Percentiles rank a stretch among this genome's conserved stretches.
phyloP scores from a whole-genome alignment of 37 sponge, comb jelly and placozoan genomes.

The Mnemiopsis leidyi region DNA sequence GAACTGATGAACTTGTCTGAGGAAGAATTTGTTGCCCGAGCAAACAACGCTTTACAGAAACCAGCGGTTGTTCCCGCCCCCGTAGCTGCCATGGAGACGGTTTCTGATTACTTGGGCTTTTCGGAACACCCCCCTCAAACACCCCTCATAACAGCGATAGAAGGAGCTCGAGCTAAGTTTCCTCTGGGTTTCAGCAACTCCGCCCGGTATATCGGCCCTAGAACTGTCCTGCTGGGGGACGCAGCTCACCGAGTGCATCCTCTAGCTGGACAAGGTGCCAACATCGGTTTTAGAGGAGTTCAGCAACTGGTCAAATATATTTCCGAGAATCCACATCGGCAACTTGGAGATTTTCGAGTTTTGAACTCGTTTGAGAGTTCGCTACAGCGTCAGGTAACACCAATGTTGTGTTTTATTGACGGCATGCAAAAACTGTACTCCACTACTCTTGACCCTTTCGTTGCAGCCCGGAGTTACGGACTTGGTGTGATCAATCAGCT shows the following conservation, averaged over 20 bases:
- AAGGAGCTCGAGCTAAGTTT: slow-evolving; percentile 67
- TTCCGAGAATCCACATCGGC: neutral
- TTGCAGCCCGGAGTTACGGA: slow-evolving; percentile 20
- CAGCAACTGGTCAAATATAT: slow-evolving; percentile 10
- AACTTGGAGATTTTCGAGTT: neutral
- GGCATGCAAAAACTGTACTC: slow-evolving; percentile 13
- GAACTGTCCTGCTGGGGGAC: slow-evolving; percentile 80
- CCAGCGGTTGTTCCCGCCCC: neutral
- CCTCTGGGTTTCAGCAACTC: slow-evolving; percentile 71
- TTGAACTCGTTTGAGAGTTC: slow-evolving; percentile 19
- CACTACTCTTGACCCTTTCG: neutral
- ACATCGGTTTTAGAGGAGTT: slow-evolving; percentile 80
- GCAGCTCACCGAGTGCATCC: slow-evolving; percentile 83
- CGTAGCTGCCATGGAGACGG: slow-evolving; percentile 55
- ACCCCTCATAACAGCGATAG: slow-evolving; percentile 18
- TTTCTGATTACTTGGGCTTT: neutral
- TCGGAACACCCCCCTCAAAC: slow-evolving; percentile 66
- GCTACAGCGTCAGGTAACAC: slow-evolving; percentile 23
- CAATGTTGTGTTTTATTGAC: slow-evolving; percentile 53
- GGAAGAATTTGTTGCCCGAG: slow-evolving; percentile 70
- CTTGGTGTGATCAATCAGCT: slow-evolving; percentile 10
- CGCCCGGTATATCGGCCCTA: slow-evolving; percentile 67
- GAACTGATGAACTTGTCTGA: slow-evolving; percentile 68
- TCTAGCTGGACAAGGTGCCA: slow-evolving; percentile 81
- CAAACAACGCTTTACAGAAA: slow-evolving; percentile 72